Conservation (phyloP, 2,888 invertebrate species). For the Stictocephala bisonia region DNA sequence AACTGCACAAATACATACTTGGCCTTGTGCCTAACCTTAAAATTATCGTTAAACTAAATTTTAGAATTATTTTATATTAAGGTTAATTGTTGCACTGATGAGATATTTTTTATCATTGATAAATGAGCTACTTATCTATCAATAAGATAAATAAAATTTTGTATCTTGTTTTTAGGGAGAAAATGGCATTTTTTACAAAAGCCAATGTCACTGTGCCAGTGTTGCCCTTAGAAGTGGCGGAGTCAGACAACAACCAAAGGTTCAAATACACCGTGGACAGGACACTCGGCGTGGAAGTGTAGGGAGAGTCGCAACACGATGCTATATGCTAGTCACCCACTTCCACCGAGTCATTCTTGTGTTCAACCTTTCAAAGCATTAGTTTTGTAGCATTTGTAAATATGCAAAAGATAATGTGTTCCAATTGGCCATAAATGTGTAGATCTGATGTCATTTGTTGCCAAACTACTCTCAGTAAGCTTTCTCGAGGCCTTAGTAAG, state of each 20-base stretch:
- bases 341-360: slow-evolving; percentile 18
- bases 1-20: too few species aligned
- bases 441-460: slow-evolving; percentile 49
- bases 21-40: too few species aligned
- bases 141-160: too few species aligned
- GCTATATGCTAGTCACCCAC: slow-evolving; percentile 33
- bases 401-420: slow-evolving; percentile 46
- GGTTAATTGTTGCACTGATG: too few species aligned
- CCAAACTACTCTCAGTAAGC: slow-evolving; percentile 42
- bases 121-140: too few species aligned
- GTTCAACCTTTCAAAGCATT: slow-evolving; percentile 20
- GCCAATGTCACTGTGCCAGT: slow-evolving; percentile 81
- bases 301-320: not conserved
- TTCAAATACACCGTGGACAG: slow-evolving; percentile 73
- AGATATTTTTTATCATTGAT: too few species aligned
- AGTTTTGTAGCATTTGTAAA: slow-evolving; percentile 39
- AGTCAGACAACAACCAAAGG: slow-evolving; percentile 13
- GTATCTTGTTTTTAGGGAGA: slow-evolving; percentile 85
- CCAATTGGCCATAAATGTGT: slow-evolving; percentile 47
- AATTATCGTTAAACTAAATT: too few species aligned
- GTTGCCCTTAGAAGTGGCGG: slow-evolving; percentile 77
- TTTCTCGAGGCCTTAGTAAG: too few species aligned
- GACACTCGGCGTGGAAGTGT: slow-evolving; percentile 77
- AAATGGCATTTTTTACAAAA: slow-evolving; percentile 96
- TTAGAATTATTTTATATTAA: too few species aligned